Evolutionary conservation across 2,797 vertebrate genomes (phyloP).

Genomic region (Rhinophrynus dorsalis): DNA sequence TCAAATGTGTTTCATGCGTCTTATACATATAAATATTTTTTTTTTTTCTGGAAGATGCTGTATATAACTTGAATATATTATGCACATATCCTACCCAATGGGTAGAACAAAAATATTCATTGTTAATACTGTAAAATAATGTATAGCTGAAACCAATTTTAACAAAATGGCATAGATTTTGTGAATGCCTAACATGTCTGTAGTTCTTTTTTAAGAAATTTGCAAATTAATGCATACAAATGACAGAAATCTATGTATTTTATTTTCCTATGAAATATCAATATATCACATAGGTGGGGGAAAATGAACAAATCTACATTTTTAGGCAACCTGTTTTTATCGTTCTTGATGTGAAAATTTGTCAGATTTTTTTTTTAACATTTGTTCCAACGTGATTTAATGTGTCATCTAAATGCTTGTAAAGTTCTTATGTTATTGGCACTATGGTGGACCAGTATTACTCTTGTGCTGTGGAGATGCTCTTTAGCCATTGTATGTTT

Average conservation of each 20-base stretch:
- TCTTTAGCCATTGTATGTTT: too few relatives aligned
- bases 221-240: slow-evolving; percentile 83
- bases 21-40: slow-evolving; percentile 50
- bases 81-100: slow-evolving; percentile 98
- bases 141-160: slow-evolving; percentile 88
- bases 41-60: slow-evolving; percentile 90
- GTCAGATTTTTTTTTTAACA: slow-evolving; percentile 52
- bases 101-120: slow-evolving; percentile 83
- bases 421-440: slow-evolving; percentile 54
- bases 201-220: slow-evolving; percentile 82
- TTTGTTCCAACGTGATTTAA: slow-evolving; percentile 60
- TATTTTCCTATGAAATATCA: slow-evolving; percentile 89
- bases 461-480: slow-evolving; percentile 51
- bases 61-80: slow-evolving; percentile 96
- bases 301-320: slow-evolving; percentile 63
- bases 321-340: slow-evolving; percentile 61
- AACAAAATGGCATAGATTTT: slow-evolving; percentile 88
- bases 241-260: slow-evolving; percentile 81
- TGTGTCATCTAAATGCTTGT: slow-evolving; percentile 61
- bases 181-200: slow-evolving; percentile 85
- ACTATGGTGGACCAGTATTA: slow-evolving; percentile 64
- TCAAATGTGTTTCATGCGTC: slow-evolving; percentile 66
- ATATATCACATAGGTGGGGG: slow-evolving; percentile 72
- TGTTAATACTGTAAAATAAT: slow-evolving; percentile 97
- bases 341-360: slow-evolving; percentile 58